Conservation (phyloP, 2,888 invertebrate species). For the Sisyra terminalis region DNA sequence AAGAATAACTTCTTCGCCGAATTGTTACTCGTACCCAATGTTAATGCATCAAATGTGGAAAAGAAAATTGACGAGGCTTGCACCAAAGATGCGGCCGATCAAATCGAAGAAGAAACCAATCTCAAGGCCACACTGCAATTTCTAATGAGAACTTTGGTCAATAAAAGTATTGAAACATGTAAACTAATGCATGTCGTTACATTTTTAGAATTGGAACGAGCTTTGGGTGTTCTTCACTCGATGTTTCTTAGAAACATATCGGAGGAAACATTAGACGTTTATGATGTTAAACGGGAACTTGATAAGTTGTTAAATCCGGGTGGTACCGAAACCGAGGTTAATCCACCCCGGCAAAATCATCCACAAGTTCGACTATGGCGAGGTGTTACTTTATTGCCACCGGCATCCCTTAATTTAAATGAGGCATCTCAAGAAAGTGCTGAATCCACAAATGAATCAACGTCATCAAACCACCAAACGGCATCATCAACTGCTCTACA, state of each 20-base stretch:
- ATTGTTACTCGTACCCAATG: conserved; percentile 32
- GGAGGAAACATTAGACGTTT: conserved; percentile 22
- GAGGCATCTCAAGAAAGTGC: too few species aligned
- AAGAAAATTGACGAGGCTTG: conserved; percentile 12
- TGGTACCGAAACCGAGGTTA: neutral
- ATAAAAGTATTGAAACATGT: conserved; percentile 29
- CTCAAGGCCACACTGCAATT: conserved; percentile 21
- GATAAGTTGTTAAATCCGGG: conserved; percentile 13
- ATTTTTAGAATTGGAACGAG: conserved; percentile 30
- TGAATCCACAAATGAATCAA: too few species aligned
- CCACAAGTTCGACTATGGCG: conserved; percentile 8
- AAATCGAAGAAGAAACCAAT: conserved; percentile 12
- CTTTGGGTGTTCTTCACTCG: conserved; percentile 28
- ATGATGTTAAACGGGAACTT: conserved; percentile 20
- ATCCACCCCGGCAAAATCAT: conserved; percentile 2
- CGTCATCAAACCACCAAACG: too few species aligned
- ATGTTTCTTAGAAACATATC: conserved; percentile 23
- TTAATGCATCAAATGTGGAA: conserved; percentile 11
- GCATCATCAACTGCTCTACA: too few species aligned
- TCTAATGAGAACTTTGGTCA: conserved; percentile 26
- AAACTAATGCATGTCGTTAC: conserved; percentile 28
- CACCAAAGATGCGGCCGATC: conserved; percentile 9
- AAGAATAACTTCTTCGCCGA: conserved; percentile 35
- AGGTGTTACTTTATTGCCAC: conserved; percentile 14
- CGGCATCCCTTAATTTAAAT: conserved; percentile 15